Percentiles rank a stretch among this genome's conserved stretches.
These are phyloP conservation scores for Pterobdella sp. DNA, from an alignment of 2,888 invertebrate genomes.

Conservation along the genomic window DNA sequence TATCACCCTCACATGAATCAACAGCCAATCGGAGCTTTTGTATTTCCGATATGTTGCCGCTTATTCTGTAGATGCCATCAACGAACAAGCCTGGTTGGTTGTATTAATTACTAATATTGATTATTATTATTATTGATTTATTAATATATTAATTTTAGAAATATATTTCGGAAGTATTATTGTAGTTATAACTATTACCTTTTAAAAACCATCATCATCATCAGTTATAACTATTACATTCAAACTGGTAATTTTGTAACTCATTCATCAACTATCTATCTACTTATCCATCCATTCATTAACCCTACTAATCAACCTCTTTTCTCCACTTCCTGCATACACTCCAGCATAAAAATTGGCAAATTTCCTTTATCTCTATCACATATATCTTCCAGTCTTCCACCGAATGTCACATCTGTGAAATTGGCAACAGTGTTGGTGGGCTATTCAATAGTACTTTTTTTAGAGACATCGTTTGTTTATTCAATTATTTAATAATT, in stretches of 20 bases:
- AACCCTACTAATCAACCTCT: constrained; percentile 51
- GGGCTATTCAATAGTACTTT: too few relatives aligned
- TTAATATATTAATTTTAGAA: background rate
- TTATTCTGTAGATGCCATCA: constrained; percentile 81
- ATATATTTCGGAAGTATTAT: background rate
- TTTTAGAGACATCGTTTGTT: too few relatives aligned
- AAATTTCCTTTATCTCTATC: constrained; percentile 59
- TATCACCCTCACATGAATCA: constrained; percentile 52
- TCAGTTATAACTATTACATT: too few relatives aligned
- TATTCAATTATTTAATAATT: too few relatives aligned
- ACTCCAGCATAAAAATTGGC: constrained; percentile 73
- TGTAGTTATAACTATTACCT: background rate
- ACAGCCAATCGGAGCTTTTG: constrained; percentile 78
- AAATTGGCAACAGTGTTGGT: too few relatives aligned
- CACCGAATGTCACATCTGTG: constrained; percentile 73
- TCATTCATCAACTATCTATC: background rate
- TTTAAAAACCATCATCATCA: background rate
- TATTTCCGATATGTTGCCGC: constrained; percentile 80
- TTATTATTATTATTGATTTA: background rate
- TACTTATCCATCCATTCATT: background rate
- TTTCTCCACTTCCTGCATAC: constrained; percentile 71
- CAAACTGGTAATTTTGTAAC: too few relatives aligned
- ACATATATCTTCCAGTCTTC: constrained; percentile 66
- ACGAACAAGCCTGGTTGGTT: constrained; percentile 65
- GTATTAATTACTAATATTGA: background rate